phyloP scores from a whole-genome alignment of 2,888 invertebrate species.

The Drosophila merina region DNA sequence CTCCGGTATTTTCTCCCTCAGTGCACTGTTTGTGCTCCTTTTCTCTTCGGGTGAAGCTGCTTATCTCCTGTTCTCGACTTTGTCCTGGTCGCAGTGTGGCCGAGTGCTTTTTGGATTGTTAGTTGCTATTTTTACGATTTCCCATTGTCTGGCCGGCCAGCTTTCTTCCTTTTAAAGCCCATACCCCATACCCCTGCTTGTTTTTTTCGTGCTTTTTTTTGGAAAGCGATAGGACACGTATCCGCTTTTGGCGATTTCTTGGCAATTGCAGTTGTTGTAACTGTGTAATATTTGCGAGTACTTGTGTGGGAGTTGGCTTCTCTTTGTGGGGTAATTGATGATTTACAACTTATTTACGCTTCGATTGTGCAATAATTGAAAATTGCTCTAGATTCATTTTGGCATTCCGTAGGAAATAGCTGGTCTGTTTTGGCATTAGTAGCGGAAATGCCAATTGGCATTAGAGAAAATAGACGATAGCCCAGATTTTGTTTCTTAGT shows the following conservation, averaged over 20 bases:
- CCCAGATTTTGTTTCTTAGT: not conserved
- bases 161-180: slow-evolving; percentile 48
- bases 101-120: slow-evolving; percentile 42
- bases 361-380: slow-evolving; percentile 80
- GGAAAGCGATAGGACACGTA: slow-evolving; percentile 69
- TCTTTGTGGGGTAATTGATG: slow-evolving; percentile 76
- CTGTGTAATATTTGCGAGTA: slow-evolving; percentile 31
- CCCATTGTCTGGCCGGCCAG: slow-evolving; percentile 68
- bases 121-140: slow-evolving; percentile 73
- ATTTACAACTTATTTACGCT: slow-evolving; percentile 81
- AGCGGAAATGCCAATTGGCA: slow-evolving; percentile 21
- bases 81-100: slow-evolving; percentile 38
- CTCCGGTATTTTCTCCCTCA: not conserved
- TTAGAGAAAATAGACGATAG: slow-evolving; percentile 5
- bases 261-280: slow-evolving; percentile 66
- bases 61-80: slow-evolving; percentile 51
- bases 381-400: slow-evolving; percentile 74
- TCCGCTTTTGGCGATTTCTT: slow-evolving; percentile 68
- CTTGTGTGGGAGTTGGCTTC: slow-evolving; percentile 41
- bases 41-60: slow-evolving; percentile 30
- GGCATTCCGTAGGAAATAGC: slow-evolving; percentile 53
- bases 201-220: slow-evolving; percentile 47
- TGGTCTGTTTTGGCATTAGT: slow-evolving; percentile 5
- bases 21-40: slow-evolving; percentile 22
- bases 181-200: slow-evolving; percentile 15